Conservation (phyloP, 2,797 vertebrate genomes). For the Cuniculus paca region DNA sequence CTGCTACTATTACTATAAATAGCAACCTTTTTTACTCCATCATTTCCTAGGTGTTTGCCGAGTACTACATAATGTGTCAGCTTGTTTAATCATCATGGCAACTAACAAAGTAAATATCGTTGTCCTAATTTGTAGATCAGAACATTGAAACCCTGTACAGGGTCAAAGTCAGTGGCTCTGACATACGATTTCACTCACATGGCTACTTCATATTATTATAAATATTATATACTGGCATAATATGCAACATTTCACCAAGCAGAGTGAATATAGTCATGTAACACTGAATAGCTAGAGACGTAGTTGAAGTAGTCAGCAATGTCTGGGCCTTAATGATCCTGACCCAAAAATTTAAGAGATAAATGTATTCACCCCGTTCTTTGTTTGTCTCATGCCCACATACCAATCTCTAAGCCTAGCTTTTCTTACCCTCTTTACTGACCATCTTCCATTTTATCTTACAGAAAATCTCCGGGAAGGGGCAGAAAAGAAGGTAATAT, state of each 20-base stretch:
- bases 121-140: neutral
- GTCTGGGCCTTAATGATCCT: neutral
- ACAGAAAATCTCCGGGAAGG: conserved; percentile 92
- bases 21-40: neutral
- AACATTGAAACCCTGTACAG: conserved; percentile 33
- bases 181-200: neutral
- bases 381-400: neutral
- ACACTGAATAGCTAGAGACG: neutral
- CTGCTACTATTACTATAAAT: conserved; percentile 31
- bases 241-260: conserved; percentile 14
- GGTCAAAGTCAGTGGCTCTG: neutral
- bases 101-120: neutral
- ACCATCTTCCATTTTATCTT: conserved; percentile 66
- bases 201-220: neutral
- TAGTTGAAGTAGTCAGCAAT: conserved; percentile 18
- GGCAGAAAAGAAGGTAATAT: conserved; percentile 95
- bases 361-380: neutral
- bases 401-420: neutral
- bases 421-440: neutral
- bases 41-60: conserved; percentile 33
- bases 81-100: conserved; percentile 37
- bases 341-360: conserved; percentile 12
- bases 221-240: conserved; percentile 14
- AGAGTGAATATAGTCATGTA: conserved; percentile 40
- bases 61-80: neutral